phyloP scores from a whole-genome alignment of 1,140 invertebrate genomes.

The Pseudobourletiella spinata region DNA sequence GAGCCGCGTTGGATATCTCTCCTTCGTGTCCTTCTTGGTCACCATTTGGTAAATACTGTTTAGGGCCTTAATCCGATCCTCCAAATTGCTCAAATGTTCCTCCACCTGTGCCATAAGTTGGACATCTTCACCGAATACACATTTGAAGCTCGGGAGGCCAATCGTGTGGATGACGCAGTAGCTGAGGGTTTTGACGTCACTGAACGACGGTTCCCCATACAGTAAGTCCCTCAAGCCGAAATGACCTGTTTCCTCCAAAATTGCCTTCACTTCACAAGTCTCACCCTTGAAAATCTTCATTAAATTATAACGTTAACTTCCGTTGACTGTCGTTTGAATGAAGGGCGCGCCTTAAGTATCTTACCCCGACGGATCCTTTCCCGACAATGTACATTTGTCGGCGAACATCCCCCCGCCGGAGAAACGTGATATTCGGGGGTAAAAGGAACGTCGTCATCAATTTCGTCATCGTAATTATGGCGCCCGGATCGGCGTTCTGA shows the following conservation, averaged over 20 bases:
- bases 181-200: conserved; percentile 17
- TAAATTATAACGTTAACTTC: too few species aligned
- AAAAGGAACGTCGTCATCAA: conserved; percentile 11
- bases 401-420: conserved; percentile 23
- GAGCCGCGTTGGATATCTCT: not conserved
- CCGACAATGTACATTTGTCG: conserved; percentile 21
- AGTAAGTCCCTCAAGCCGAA: conserved; percentile 30
- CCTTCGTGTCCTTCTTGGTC: too few species aligned
- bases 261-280: not conserved
- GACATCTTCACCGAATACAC: conserved; percentile 15
- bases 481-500: conserved; percentile 16
- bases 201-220: conserved; percentile 24
- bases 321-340: too few species aligned
- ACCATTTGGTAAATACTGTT: too few species aligned
- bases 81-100: conserved; percentile 7
- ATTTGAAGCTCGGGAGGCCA: not conserved
- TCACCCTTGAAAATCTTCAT: not conserved
- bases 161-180: conserved; percentile 19
- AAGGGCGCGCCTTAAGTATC: too few species aligned
- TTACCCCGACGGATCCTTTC: conserved; percentile 23
- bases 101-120: conserved; percentile 6
- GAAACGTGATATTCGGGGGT: conserved; percentile 20
- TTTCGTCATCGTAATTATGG: conserved; percentile 12
- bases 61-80: not conserved
- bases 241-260: conserved; percentile 17